Evolutionary conservation across 2,113 vertebrate genomes (phyloP).

Genomic region (Gopherus evgoodei): DNA sequence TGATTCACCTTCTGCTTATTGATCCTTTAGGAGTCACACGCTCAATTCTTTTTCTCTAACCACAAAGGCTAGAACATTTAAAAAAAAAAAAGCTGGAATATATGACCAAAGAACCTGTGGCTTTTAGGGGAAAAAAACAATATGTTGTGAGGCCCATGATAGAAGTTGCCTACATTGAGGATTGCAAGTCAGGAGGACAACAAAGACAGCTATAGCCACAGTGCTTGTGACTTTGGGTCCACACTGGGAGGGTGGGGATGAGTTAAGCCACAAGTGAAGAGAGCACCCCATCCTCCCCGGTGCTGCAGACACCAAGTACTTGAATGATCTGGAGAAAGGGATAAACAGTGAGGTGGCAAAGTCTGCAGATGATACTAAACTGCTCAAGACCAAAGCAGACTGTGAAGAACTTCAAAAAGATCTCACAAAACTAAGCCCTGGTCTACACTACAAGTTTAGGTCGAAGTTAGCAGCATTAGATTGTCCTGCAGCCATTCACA

Average conservation of each 20-base stretch:
- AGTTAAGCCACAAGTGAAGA: neutral
- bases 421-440: too few species aligned
- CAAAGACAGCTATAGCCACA: neutral
- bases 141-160: neutral
- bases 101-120: neutral
- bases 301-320: neutral
- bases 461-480: too few species aligned
- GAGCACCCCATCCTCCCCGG: neutral
- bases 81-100: neutral
- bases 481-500: too few species aligned
- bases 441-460: too few species aligned
- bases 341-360: too few species aligned
- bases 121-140: neutral
- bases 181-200: neutral
- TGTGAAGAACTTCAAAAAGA: too few species aligned
- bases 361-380: too few species aligned
- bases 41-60: neutral
- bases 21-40: neutral
- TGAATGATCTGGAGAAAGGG: neutral
- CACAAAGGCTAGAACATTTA: neutral
- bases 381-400: too few species aligned
- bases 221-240: neutral
- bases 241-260: neutral
- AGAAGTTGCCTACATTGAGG: neutral
- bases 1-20: neutral